Evolutionary conservation across 2,797 vertebrate genomes (phyloP), one percentile per base, ranked within the genome.

Genomic region (Lepus townsendii): DNA sequence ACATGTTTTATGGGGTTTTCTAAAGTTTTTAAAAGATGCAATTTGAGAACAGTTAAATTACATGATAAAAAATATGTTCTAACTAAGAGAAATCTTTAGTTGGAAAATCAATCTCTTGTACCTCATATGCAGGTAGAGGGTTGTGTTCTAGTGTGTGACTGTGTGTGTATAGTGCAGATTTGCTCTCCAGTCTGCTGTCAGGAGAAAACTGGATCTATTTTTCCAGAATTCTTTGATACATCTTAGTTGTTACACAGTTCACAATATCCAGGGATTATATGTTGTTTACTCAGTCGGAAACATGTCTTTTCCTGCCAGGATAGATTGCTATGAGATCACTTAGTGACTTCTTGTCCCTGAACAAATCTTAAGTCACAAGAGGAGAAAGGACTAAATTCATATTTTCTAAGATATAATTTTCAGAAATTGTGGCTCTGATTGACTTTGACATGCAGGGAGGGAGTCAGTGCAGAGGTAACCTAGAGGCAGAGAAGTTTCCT

Each of bases 371-470:
- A 60, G 16, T 84, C 35, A 65, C 2, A 26, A 20, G 88, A n/a
- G 26, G 20, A 3, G 1, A n/a, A 88, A 66, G 19, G 10, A 5
- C 7, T 11, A 38, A 35, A 22, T 65, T 88, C 73, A 32, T 60
- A 68, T 87, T 86, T 95, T 65, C 42, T 71, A 22, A 77, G 32
- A 50, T 42, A 78, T 7, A 68, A 35, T 26, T 69, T 89, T 91
- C 1, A 20, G 32, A 92, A 66, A n/a, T 4, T 84, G 19, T 78
- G 57, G 19, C 47, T 78, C 57, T 69, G 32, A 69, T 65, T 75
- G 38, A 72, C 27, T 65, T 76, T 60, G 63, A 80, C 13, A 76
- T 42, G 7, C 60, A 26, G 20, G 47, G 30, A 24, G 4, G 10
- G 75, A 32, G 32, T 83, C 35, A 65, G 57, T 78, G 7, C 13